Conservation (phyloP, 2,113 vertebrate genomes). For the Lamprotornis superbus region DNA sequence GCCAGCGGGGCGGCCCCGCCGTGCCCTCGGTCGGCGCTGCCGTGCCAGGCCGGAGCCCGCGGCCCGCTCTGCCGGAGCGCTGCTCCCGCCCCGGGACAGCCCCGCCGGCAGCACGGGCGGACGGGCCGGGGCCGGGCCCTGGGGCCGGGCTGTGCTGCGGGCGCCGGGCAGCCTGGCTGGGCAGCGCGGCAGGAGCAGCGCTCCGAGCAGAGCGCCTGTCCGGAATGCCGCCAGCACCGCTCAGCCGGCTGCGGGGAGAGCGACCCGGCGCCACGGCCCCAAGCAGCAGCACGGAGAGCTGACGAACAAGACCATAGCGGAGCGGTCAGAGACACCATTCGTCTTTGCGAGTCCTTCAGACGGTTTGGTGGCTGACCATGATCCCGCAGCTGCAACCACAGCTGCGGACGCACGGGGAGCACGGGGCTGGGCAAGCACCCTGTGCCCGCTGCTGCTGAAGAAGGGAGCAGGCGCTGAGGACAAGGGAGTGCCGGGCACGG, state of each 20-base stretch:
- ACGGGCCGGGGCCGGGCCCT: no score
- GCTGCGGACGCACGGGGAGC: rapidly evolving
- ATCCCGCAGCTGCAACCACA: neutral
- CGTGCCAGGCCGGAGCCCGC: neutral
- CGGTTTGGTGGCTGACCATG: neutral
- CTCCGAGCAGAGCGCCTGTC: no score
- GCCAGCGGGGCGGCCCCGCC: slow-evolving; percentile 22
- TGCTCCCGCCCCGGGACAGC: neutral
- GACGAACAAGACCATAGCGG: neutral
- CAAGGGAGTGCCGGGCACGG: neutral
- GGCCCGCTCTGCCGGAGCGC: neutral
- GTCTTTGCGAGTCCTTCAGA: neutral
- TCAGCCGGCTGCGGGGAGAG: neutral
- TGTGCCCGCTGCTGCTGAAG: neutral
- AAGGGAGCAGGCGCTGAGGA: neutral
- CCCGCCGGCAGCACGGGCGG: no score
- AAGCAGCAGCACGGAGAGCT: neutral
- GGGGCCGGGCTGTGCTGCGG: neutral
- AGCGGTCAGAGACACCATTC: neutral
- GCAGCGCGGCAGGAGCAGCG: neutral
- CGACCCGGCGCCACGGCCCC: neutral
- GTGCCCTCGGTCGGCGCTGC: neutral
- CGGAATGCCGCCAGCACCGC: neutral
- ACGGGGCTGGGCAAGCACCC: neutral
- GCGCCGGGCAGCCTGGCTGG: neutral